A percentile compares a stretch with the other conserved stretches of the same genome.
Conservation (phyloP, 2,113 vertebrate species). For the Nycticryphes semicollaris region DNA sequence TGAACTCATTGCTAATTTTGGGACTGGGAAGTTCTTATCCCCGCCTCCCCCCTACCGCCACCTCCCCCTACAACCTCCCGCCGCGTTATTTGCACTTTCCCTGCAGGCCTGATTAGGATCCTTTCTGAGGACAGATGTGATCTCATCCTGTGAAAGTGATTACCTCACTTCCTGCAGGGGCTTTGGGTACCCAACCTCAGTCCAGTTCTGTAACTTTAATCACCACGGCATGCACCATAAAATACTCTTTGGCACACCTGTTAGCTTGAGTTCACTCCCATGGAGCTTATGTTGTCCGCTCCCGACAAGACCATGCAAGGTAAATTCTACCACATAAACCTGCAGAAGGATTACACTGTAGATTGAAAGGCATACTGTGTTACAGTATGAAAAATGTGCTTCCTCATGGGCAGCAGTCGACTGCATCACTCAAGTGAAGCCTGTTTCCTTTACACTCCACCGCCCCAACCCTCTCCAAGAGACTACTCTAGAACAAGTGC, state of each 20-base stretch:
- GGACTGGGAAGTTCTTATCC: neutral
- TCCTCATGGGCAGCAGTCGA: neutral
- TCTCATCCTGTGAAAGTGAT: neutral
- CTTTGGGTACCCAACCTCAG: neutral
- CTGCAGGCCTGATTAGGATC: neutral
- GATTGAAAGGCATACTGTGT: neutral
- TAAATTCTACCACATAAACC: neutral
- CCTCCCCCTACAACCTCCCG: too few species aligned
- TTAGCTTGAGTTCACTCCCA: neutral
- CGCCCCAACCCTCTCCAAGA: neutral
- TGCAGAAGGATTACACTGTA: neutral
- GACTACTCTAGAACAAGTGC: neutral
- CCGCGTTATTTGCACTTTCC: neutral
- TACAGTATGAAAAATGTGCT: neutral
- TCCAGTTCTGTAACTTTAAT: neutral
- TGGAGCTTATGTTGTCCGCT: neutral
- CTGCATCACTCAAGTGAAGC: neutral
- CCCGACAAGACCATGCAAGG: neutral
- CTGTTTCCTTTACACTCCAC: neutral
- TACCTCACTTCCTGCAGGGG: neutral
- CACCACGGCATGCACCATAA: neutral
- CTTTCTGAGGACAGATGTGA: neutral
- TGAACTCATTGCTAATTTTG: conserved; percentile 44
- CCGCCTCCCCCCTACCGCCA: too few species aligned
- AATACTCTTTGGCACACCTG: neutral